A percentile compares a stretch with the other conserved stretches of the same genome.
Conservation (phyloP, 2,888 invertebrate species). For the Hyposoter dolosus region DNA sequence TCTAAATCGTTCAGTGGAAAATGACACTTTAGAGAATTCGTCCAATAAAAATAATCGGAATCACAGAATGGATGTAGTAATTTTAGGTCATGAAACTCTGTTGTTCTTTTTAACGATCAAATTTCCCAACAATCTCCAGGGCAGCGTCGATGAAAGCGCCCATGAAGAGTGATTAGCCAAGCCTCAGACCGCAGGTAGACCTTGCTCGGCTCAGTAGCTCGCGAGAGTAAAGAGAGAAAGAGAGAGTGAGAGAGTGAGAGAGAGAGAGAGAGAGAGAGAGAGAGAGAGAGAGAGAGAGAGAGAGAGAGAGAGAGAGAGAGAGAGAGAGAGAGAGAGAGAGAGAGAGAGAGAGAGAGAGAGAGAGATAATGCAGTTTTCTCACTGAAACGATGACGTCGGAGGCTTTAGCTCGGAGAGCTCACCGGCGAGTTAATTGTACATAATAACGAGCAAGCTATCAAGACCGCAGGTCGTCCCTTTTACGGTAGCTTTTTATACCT, state of each 20-base stretch:
- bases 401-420: conserved; percentile 51
- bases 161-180: conserved; percentile 80
- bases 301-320: conserved; percentile 29
- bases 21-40: background rate
- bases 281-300: conserved; percentile 33
- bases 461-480: conserved; percentile 76
- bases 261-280: conserved; percentile 32
- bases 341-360: conserved; percentile 22
- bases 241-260: conserved; percentile 23
- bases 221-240: conserved; percentile 16
- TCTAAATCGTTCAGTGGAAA: background rate
- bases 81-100: conserved; percentile 45
- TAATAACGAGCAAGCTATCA: conserved; percentile 78
- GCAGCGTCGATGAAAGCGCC: conserved; percentile 64
- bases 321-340: conserved; percentile 11
- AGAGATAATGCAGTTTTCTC: conserved; percentile 49
- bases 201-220: conserved; percentile 79
- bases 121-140: conserved; percentile 60
- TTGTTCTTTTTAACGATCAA: conserved; percentile 44
- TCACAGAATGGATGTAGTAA: conserved; percentile 15
- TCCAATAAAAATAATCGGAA: conserved; percentile 3
- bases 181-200: conserved; percentile 79
- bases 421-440: conserved; percentile 78
- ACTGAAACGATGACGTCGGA: conserved; percentile 62
- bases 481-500: conserved; percentile 72